Conservation (phyloP, 2,113 vertebrate species). For the Saimiri boliviensis region DNA sequence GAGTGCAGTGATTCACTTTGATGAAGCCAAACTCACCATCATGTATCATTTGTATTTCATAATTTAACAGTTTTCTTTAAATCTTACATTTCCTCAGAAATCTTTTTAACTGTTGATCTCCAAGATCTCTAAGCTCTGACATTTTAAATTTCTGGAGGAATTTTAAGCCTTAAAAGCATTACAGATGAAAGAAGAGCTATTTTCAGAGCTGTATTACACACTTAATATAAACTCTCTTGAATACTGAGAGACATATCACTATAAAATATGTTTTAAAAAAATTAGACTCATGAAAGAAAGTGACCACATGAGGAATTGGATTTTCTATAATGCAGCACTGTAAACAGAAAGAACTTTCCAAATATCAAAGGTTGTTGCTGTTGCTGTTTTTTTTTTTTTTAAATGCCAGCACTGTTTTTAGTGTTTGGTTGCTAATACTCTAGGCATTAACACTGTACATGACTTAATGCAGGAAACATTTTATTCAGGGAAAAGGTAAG, state of each 20-base stretch:
- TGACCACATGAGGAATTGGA: fast-evolving
- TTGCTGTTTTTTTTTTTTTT: neutral
- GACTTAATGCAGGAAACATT: neutral
- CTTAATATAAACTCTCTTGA: neutral
- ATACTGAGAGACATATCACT: neutral
- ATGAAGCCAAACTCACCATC: neutral
- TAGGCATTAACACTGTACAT: neutral
- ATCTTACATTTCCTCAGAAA: slow-evolving; percentile 12
- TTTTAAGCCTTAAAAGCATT: neutral
- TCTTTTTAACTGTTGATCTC: neutral
- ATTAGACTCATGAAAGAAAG: neutral
- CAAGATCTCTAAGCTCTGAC: neutral
- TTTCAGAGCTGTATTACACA: neutral
- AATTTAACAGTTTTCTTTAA: slow-evolving; percentile 43
- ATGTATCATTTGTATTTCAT: neutral
- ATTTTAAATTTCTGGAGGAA: neutral
- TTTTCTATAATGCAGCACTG: neutral
- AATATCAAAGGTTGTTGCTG: neutral
- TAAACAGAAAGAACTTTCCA: neutral
- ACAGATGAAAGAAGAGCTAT: slow-evolving; percentile 34
- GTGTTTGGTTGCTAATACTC: neutral
- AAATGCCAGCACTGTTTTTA: neutral
- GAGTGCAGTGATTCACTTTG: neutral
- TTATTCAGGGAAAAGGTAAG: neutral
- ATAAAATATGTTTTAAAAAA: neutral